A percentile compares a stretch with the other conserved stretches of the same genome.
Conservation (phyloP, 2,797 vertebrate species). For the Gobio occitaniae region DNA sequence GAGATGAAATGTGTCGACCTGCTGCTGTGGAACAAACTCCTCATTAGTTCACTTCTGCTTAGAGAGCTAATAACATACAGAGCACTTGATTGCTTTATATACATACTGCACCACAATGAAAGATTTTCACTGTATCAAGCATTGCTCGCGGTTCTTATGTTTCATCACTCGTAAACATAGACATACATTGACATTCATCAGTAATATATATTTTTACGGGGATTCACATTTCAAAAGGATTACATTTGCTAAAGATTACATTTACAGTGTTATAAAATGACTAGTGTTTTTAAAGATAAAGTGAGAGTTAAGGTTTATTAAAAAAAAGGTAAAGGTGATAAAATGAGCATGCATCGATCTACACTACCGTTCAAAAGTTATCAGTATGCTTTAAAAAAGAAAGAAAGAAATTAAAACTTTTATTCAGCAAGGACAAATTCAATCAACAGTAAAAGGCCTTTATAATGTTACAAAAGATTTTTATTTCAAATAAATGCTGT, state of each 20-base stretch:
- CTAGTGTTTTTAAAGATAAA: neutral
- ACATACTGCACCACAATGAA: slow-evolving; percentile 45
- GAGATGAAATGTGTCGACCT: slow-evolving; percentile 72
- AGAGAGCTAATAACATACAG: slow-evolving; percentile 70
- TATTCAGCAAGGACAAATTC: neutral
- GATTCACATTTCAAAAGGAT: neutral
- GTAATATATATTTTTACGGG: neutral
- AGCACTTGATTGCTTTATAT: slow-evolving; percentile 55
- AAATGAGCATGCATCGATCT: neutral
- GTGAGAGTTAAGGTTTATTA: neutral
- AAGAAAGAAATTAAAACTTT: neutral
- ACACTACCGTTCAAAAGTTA: neutral
- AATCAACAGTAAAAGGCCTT: neutral
- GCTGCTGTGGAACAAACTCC: slow-evolving; percentile 55
- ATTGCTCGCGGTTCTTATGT: neutral
- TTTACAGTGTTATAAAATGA: neutral
- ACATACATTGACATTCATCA: neutral
- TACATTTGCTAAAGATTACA: neutral
- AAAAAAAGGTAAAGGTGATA: neutral
- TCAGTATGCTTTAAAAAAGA: neutral
- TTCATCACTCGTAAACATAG: neutral
- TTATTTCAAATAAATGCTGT: neutral
- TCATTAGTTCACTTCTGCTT: slow-evolving; percentile 66
- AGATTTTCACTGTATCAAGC: neutral
- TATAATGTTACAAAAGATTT: neutral